Conservation (phyloP, 2,113 vertebrate species). For the Apodemus sylvaticus region DNA sequence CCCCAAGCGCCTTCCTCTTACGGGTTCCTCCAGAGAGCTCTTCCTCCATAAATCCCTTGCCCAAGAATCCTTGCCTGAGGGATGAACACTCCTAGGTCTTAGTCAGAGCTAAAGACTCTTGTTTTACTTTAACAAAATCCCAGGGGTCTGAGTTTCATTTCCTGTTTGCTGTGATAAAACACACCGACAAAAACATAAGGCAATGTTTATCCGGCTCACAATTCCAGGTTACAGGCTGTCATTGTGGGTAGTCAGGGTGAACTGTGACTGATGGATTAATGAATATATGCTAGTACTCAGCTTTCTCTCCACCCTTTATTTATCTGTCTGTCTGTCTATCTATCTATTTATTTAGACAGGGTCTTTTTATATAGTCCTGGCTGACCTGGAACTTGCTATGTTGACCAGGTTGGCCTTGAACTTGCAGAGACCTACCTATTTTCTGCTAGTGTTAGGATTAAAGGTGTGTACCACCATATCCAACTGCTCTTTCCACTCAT, state of each 20-base stretch:
- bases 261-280: not conserved
- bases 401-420: not conserved
- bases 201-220: not conserved
- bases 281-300: not conserved
- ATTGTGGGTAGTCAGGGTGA: not conserved
- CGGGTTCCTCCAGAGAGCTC: not conserved
- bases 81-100: not conserved
- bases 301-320: not conserved
- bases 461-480: not conserved
- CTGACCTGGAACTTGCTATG: not conserved
- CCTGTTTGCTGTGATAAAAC: not conserved
- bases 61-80: not conserved
- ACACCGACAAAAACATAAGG: not conserved
- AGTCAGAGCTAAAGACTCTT: not conserved
- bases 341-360: not conserved
- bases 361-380: no score
- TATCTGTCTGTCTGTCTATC: no score
- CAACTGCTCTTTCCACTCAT: not conserved
- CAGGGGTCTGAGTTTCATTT: not conserved
- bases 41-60: no score
- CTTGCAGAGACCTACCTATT: not conserved
- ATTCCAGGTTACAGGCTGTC: not conserved
- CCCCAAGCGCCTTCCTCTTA: no score
- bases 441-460: not conserved
- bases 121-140: not conserved